Evolutionary conservation across 2,888 invertebrate species (phyloP), one percentile per base, ranked within the genome.

Genomic region (Drosophila kambysellisi): DNA sequence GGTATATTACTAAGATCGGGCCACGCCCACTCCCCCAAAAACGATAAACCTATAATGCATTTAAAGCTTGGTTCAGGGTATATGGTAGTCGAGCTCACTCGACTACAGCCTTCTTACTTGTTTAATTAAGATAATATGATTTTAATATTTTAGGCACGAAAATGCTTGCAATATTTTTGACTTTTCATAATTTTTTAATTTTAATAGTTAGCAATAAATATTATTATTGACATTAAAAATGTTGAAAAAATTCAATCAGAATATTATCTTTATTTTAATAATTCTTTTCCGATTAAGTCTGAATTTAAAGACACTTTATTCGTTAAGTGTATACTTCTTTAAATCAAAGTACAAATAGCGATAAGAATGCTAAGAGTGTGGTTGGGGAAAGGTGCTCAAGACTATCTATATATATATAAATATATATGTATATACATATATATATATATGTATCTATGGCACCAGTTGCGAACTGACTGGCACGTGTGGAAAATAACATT

Each of bases 401-500:
- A 50, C 57, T 53, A 63, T 54, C 48, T 67, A n/a, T 30, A 17
- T 39, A 52, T 32, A 12, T 35, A 29, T 25, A 25, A 1, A 25
- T 25, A 52, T 37, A 12, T 35, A 33, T 25, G 1, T 12, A 2
- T 11, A n/a, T n/a, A n/a, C 5, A 1, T 43, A 12, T 20, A 3
- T n/a, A n/a, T 41, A 5, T 43, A n/a, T 20, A 12, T n/a, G 11
- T 12, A 51, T 51, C 9, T 17, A 5, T 50, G 30, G 35, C 25
- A 8, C n/a, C 35, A 29, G 46, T 25, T 46, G 15, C 25, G 20
- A 43, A 43, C 43, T 35, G 6, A 43, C 41, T 39, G 35, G 57
- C 78, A 77, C 63, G 74, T 77, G 74, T 71, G 71, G 54, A 56
- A 76, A 59, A 69, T 68, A 71, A 7, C n/a, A 52, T 50, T 74